These are phyloP conservation scores for Eristalis tenax DNA, from an alignment of 2,888 invertebrate genomes.

Conservation along the genomic window DNA sequence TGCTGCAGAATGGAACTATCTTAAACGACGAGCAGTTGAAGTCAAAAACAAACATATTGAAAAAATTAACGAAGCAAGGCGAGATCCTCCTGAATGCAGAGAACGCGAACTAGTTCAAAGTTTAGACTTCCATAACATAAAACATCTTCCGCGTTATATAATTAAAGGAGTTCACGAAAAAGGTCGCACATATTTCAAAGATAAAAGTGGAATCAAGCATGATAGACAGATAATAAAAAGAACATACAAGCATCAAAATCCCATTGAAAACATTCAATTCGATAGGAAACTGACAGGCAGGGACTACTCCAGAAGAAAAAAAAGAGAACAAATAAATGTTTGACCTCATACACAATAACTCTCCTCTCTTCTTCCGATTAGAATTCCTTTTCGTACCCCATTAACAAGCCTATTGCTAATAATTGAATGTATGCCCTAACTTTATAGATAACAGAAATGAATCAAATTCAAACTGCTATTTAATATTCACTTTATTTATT, in stretches of 20 bases:
- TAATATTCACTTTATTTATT: too few relatives aligned
- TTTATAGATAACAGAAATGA: too few relatives aligned
- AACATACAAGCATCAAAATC: constrained; percentile 24
- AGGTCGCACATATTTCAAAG: constrained; percentile 12
- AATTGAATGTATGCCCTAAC: too few relatives aligned
- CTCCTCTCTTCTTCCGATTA: too few relatives aligned
- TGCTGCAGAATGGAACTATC: constrained; percentile 37
- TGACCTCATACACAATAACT: background rate
- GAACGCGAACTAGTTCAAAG: constrained; percentile 29
- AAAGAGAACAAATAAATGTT: background rate
- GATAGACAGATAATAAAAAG: constrained; percentile 40
- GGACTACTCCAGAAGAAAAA: background rate
- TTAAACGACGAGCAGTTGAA: too few relatives aligned
- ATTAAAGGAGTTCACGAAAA: constrained; percentile 19
- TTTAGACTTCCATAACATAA: constrained; percentile 25
- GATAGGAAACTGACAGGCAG: background rate
- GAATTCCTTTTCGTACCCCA: too few relatives aligned
- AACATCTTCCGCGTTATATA: constrained; percentile 29
- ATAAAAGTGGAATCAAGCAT: constrained; percentile 15
- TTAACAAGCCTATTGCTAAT: too few relatives aligned
- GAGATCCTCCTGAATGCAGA: background rate
- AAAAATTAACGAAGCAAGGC: background rate
- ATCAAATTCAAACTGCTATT: too few relatives aligned
- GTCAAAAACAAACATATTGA: constrained; percentile 35
- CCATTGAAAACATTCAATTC: constrained; percentile 2